phyloP scores from a whole-genome alignment of 2,113 vertebrate genomes.

The Podiceps cristatus region DNA sequence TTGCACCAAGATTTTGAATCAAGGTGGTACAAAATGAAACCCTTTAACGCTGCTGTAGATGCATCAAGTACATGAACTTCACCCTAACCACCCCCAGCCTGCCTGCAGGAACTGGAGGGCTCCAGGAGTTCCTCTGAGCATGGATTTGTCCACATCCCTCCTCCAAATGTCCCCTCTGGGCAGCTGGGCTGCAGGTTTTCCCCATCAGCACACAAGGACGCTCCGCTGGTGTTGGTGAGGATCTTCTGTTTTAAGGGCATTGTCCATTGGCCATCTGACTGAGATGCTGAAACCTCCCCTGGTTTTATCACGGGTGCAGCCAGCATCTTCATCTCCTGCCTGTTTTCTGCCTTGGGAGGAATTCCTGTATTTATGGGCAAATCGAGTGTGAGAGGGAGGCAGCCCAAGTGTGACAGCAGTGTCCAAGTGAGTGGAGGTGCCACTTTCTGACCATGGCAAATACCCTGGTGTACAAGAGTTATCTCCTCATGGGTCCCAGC shows the following conservation, averaged over 20 bases:
- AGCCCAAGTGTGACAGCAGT: too few species aligned
- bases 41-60: not conserved
- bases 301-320: not conserved
- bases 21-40: not conserved
- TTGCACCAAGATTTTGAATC: not conserved
- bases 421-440: too few species aligned
- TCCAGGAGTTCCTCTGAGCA: not conserved
- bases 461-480: fast-evolving
- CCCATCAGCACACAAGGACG: not conserved
- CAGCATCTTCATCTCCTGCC: not conserved
- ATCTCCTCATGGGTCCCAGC: not conserved
- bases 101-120: not conserved
- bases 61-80: too few species aligned
- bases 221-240: not conserved
- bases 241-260: not conserved
- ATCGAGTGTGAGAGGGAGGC: not conserved
- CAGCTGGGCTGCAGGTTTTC: not conserved
- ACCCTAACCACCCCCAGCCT: not conserved
- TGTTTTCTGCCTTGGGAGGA: not conserved
- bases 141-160: not conserved
- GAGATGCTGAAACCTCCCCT: too few species aligned
- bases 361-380: not conserved
- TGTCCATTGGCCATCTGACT: not conserved
- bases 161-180: not conserved
- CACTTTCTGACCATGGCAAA: not conserved